Evolutionary conservation across 2,888 invertebrate species (phyloP).

Genomic region (Tenthredo amoena): DNA sequence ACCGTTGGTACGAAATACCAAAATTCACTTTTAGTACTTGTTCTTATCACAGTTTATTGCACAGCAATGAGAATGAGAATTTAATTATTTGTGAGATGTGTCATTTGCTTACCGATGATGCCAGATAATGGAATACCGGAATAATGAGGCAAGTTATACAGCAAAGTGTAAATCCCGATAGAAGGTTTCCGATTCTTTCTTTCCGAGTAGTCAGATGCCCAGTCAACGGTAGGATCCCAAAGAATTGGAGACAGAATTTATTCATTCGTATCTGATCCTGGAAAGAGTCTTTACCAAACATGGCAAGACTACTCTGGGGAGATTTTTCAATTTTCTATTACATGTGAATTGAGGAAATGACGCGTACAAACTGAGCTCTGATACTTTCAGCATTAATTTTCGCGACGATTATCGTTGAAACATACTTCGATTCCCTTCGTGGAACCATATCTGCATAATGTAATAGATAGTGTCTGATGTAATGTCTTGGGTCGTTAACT

Average conservation of each 20-base stretch:
- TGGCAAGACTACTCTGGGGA: background rate
- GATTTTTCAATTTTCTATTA: background rate
- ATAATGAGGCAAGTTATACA: background rate
- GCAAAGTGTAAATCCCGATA: background rate
- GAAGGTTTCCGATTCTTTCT: background rate
- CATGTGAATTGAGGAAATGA: background rate
- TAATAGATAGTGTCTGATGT: background rate
- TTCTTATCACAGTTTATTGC: background rate
- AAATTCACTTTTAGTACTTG: background rate
- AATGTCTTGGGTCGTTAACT: slow-evolving; percentile 17
- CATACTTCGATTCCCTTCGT: background rate
- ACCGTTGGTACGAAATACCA: background rate
- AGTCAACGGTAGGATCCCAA: slow-evolving; percentile 6
- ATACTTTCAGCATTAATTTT: too few species aligned
- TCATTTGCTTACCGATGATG: background rate
- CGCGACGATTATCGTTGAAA: too few species aligned
- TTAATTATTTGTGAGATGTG: background rate
- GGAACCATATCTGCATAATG: slow-evolving; percentile 6
- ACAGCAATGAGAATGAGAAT: background rate
- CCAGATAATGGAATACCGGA: background rate
- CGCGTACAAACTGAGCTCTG: too few species aligned
- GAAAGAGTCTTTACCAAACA: background rate
- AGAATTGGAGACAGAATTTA: background rate
- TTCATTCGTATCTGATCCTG: background rate
- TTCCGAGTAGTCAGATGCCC: background rate